These are phyloP conservation scores for Lydus trimaculatus DNA, from an alignment of 2,888 invertebrate species.

Conservation along the genomic window DNA sequence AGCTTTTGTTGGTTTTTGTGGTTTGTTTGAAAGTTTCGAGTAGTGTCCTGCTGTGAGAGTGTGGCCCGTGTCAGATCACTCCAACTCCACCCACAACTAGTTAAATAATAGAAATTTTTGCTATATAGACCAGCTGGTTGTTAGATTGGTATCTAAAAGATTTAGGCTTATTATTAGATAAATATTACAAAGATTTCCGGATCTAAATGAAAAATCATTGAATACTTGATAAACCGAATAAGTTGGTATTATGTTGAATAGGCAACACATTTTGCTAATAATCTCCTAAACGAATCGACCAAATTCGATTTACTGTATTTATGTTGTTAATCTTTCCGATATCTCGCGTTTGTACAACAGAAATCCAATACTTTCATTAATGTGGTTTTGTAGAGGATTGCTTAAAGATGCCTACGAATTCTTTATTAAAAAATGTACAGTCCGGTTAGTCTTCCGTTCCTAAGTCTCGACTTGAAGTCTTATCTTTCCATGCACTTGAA, in stretches of 20 bases:
- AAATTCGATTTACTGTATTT: too few species aligned
- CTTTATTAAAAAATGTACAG: too few species aligned
- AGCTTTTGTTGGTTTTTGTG: slow-evolving; percentile 28
- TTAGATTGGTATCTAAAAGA: background rate
- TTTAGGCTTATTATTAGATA: background rate
- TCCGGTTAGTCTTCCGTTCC: too few species aligned
- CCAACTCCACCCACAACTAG: slow-evolving; percentile 9
- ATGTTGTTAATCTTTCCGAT: too few species aligned
- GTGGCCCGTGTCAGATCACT: slow-evolving; percentile 51
- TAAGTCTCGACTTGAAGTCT: too few species aligned
- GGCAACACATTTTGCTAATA: background rate
- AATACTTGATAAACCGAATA: background rate
- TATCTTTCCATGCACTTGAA: too few species aligned
- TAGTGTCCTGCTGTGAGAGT: slow-evolving; percentile 46
- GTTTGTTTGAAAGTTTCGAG: slow-evolving; percentile 53
- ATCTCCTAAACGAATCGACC: background rate
- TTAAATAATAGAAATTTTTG: background rate
- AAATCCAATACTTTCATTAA: too few species aligned
- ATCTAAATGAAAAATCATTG: background rate
- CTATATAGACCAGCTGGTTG: background rate
- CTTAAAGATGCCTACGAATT: too few species aligned
- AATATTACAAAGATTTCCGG: background rate
- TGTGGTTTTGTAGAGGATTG: too few species aligned
- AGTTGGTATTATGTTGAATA: background rate
- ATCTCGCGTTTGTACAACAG: too few species aligned